Conservation (phyloP, 2,113 vertebrate genomes). For the Syngnathoides biaculeatus region DNA sequence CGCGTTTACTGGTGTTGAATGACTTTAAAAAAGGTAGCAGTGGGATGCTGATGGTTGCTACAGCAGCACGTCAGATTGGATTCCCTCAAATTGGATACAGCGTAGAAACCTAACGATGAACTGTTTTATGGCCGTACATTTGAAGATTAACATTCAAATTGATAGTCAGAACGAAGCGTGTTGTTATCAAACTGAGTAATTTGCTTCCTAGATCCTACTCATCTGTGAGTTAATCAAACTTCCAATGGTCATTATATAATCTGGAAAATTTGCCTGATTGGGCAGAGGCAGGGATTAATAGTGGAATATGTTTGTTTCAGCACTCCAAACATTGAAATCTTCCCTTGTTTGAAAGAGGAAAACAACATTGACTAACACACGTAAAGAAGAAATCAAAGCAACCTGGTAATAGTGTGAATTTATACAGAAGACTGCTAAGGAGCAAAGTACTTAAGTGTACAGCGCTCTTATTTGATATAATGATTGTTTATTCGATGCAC, state of each 20-base stretch:
- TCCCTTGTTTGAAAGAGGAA: not conserved
- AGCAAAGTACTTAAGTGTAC: not conserved
- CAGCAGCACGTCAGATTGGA: no score
- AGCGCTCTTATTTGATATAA: not conserved
- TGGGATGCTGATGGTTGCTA: no score
- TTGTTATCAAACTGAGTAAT: not conserved
- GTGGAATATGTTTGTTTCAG: not conserved
- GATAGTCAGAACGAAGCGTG: not conserved
- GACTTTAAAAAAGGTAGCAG: no score
- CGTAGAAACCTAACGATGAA: no score
- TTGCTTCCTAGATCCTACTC: not conserved
- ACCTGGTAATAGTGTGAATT: not conserved
- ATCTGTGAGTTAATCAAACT: not conserved
- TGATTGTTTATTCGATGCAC: not conserved
- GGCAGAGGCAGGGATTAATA: not conserved
- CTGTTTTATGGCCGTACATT: no score
- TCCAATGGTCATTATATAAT: not conserved
- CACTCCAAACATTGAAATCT: not conserved
- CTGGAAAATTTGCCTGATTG: not conserved
- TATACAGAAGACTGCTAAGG: not conserved
- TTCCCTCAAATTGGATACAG: no score
- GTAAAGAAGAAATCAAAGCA: not conserved
- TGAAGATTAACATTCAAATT: not conserved
- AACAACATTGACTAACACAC: not conserved
- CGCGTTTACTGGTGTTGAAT: no score